Evolutionary conservation across 2,797 vertebrate species (phyloP).

Genomic region (Cyclura pinguis): DNA sequence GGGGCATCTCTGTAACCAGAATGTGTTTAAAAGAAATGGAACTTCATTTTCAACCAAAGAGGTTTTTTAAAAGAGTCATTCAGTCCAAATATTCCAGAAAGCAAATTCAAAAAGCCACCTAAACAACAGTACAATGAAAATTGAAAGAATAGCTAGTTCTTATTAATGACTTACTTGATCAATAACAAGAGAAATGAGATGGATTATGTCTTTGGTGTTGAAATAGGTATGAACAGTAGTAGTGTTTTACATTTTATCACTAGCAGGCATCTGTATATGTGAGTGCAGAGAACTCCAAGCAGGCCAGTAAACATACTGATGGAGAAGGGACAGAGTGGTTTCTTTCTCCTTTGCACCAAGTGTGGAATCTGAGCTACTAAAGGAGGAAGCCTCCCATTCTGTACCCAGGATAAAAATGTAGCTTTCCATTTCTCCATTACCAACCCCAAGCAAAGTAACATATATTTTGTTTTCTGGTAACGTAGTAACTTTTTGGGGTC

Average conservation of each 20-base stretch:
- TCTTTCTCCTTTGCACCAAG: neutral
- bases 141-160: neutral
- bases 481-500: neutral
- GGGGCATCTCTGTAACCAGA: neutral
- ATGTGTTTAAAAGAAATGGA: neutral
- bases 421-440: neutral
- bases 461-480: neutral
- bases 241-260: neutral
- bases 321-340: neutral
- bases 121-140: neutral
- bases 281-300: neutral
- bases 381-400: neutral
- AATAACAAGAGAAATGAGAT: neutral
- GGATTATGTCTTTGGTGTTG: neutral
- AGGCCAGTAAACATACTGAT: no score
- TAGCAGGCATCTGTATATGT: neutral
- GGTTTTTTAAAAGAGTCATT: neutral
- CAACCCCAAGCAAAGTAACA: no score
- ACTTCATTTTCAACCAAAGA: neutral
- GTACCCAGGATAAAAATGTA: neutral
- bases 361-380: neutral
- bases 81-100: neutral
- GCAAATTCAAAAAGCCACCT: neutral
- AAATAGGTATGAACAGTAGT: neutral
- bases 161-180: neutral